Evolutionary conservation across 2,113 vertebrate species (phyloP).

Genomic region (Thomomys bottae): DNA sequence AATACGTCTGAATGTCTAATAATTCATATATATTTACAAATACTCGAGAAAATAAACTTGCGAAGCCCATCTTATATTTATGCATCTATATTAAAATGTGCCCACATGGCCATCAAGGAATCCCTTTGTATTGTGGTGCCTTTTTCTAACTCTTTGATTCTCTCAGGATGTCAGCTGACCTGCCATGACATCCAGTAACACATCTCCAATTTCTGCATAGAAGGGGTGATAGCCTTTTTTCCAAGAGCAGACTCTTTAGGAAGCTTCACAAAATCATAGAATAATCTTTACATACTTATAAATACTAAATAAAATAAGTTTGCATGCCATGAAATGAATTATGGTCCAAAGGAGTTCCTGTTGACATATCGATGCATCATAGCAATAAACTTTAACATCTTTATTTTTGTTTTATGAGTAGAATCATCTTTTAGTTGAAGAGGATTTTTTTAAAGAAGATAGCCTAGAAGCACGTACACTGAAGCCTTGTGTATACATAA

Average conservation of each 20-base stretch:
- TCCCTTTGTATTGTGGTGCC: not conserved
- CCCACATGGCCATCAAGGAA: too few relatives aligned
- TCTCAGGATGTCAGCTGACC: not conserved
- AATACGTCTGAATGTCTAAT: constrained; percentile 15
- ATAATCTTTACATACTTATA: not conserved
- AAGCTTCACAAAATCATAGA: not conserved
- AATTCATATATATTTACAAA: not conserved
- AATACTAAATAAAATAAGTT: constrained; percentile 5
- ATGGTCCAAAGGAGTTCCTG: not conserved
- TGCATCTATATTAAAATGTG: not conserved
- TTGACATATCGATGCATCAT: not conserved
- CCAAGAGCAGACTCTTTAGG: not conserved
- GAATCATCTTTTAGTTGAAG: not conserved
- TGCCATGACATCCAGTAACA: not conserved
- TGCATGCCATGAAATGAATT: not conserved
- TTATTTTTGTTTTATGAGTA: not conserved
- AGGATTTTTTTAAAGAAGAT: not conserved
- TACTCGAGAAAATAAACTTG: not conserved
- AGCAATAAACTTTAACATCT: not conserved
- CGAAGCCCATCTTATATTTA: not conserved
- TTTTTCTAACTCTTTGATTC: not conserved
- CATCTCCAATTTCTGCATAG: not conserved
- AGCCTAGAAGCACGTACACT: not conserved
- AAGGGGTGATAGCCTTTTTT: not conserved
- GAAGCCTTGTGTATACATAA: not conserved